A percentile compares a stretch with the other conserved stretches of the same genome.
Conservation (phyloP, 2,797 vertebrate species). For the Lepus oiostolus region DNA sequence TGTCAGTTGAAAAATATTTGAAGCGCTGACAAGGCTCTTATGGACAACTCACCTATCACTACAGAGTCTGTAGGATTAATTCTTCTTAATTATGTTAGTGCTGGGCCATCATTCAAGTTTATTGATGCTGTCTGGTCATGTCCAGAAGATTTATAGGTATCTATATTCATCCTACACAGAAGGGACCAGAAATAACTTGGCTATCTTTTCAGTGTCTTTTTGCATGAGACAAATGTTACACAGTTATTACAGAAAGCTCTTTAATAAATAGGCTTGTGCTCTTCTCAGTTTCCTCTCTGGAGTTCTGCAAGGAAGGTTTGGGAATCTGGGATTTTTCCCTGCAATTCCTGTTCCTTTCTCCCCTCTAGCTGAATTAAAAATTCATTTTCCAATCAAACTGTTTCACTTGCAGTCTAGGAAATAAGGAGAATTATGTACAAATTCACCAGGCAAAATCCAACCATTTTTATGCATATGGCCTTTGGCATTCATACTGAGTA, state of each 20-base stretch:
- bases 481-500: neutral
- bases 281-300: neutral
- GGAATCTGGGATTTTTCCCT: neutral
- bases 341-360: neutral
- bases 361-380: neutral
- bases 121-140: conserved; percentile 73
- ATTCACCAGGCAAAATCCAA: neutral
- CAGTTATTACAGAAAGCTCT: conserved; percentile 9
- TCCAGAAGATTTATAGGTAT: conserved; percentile 76
- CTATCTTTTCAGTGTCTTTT: conserved; percentile 57
- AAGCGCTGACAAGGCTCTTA: conserved; percentile 80
- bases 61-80: conserved; percentile 69
- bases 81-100: conserved; percentile 84
- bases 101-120: conserved; percentile 76
- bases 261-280: conserved; percentile 53
- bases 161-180: conserved; percentile 51
- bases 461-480: neutral
- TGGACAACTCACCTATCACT: conserved; percentile 48
- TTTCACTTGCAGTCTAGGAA: neutral
- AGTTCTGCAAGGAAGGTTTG: neutral
- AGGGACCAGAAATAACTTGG: conserved; percentile 33
- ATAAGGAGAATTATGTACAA: neutral
- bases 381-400: neutral
- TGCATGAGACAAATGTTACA: conserved; percentile 9
- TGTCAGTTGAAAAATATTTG: conserved; percentile 66